Evolutionary conservation across 2,888 invertebrate genomes (phyloP), one percentile per base, ranked within the genome.

Genomic region (Drosophila colorata): DNA sequence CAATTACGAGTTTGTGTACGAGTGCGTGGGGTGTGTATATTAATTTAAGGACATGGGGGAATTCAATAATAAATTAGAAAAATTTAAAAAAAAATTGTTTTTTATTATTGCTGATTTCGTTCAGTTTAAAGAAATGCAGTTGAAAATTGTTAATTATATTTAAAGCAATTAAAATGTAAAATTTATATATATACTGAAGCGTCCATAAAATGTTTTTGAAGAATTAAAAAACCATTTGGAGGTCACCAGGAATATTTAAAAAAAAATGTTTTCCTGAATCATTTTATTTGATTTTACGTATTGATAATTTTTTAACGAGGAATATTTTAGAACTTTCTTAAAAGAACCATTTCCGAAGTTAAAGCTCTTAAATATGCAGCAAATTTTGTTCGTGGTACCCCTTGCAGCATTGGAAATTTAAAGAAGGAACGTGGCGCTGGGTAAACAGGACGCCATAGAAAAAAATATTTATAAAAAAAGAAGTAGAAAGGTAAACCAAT

Each of bases 401-500:
- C 4, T 55, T 28, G 4, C 28, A 25, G 14, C 47, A n/a, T 52
- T 51, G 9, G 31, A 3, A 38, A 40, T 60, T 74, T 61, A 74
- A 70, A 40, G 41, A 8, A 31, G 44, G 20, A 43, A 37, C 41
- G 49, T 38, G 58, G 35, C 49, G 37, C 20, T 46, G 18, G 51
- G 66, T 48, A 67, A 71, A 56, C 48, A 66, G 18, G 7, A 13
- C 9, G 16, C n/a, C 14, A 20, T 6, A 18, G 16, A 55, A 44
- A 37, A 69, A 51, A 63, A 65, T 72, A 69, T 63, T 51, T 66
- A 59, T 33, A 63, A 69, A 49, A 63, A 55, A 55, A 52, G 40
- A 53, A 40, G 64, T 49, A 48, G 70, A 63, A 80, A 84, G 80
- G 88, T 88, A 88, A 90, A 90, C 90, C 90, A 90, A 90, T 91